Evolutionary conservation across 1,140 invertebrate genomes (phyloP).

Genomic region (Lamellibrachia luymesi): DNA sequence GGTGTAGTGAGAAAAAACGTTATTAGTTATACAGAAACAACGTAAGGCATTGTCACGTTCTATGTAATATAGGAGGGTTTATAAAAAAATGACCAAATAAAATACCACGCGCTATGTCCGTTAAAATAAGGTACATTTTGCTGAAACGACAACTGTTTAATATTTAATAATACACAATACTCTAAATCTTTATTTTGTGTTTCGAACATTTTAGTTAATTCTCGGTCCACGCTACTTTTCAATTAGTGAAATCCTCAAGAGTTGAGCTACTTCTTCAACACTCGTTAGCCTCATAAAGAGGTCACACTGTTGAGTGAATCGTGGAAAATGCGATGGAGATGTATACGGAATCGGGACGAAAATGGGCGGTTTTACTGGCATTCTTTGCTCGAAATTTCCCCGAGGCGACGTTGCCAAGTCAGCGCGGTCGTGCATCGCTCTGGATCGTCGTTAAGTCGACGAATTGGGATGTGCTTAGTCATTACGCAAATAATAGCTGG

Average conservation of each 20-base stretch:
- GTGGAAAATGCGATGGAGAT: not conserved
- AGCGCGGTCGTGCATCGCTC: not conserved
- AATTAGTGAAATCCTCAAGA: not conserved
- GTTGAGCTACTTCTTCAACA: not conserved
- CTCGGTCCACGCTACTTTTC: not conserved
- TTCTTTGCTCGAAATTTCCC: not conserved
- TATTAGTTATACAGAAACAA: not conserved
- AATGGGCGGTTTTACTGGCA: not conserved
- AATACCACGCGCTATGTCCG: not conserved
- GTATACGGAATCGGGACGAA: not conserved
- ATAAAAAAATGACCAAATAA: too few relatives aligned
- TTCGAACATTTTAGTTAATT: not conserved
- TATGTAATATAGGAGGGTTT: too few relatives aligned
- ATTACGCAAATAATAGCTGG: constrained; percentile 5
- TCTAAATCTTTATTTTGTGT: not conserved
- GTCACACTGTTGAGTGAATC: not conserved
- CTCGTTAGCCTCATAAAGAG: not conserved
- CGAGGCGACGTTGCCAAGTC: not conserved
- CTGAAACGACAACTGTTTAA: not conserved
- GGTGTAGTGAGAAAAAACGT: not conserved
- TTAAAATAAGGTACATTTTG: not conserved
- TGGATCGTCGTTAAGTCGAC: not conserved
- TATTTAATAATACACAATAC: not conserved
- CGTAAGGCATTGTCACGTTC: too few relatives aligned
- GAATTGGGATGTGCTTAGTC: not conserved